phyloP scores from a whole-genome alignment of 1,140 invertebrate genomes.

The Liolophura sinensis region DNA sequence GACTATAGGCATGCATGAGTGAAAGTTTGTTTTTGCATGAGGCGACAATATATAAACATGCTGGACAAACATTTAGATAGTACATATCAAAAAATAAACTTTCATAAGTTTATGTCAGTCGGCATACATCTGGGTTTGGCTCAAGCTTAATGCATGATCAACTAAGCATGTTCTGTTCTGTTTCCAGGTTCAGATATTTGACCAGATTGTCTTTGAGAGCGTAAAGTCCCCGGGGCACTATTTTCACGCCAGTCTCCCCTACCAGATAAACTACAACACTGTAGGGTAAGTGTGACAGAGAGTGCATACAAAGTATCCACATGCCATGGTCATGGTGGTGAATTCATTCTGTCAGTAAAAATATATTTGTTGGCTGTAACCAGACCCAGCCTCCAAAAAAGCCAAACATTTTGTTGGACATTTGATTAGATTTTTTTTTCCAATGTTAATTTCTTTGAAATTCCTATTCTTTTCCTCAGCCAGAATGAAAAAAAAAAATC shows the following conservation, averaged over 20 bases:
- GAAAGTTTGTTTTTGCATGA: no score
- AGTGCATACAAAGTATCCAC: neutral
- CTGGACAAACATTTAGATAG: neutral
- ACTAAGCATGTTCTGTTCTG: neutral
- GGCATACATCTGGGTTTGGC: neutral
- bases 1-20: no score
- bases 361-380: neutral
- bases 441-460: neutral
- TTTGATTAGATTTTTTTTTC: conserved; percentile 1
- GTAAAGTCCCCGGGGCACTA: conserved; percentile 60
- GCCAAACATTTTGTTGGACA: no score
- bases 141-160: neutral
- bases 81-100: neutral
- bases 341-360: neutral
- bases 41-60: neutral
- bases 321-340: neutral
- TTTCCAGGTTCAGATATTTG: conserved; percentile 54
- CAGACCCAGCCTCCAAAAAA: neutral
- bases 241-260: conserved; percentile 54
- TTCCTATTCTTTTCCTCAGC: neutral
- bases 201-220: conserved; percentile 59
- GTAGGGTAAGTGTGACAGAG: conserved; percentile 29
- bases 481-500: no score
- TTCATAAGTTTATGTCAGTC: no score
- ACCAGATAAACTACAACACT: conserved; percentile 46